Evolutionary conservation across 1,140 invertebrate genomes (phyloP).

Genomic region (Sipha flava): DNA sequence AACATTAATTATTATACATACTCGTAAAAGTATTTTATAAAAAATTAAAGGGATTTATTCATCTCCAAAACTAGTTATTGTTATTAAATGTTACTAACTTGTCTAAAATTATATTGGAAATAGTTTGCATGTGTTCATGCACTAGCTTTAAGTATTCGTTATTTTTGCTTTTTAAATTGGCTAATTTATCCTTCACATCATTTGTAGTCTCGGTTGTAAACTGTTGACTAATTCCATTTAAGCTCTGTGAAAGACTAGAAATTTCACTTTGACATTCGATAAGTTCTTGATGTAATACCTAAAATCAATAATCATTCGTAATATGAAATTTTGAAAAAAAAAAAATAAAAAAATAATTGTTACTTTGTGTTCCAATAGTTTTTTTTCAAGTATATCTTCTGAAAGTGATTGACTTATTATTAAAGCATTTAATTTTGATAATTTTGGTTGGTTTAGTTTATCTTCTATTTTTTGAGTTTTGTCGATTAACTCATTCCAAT

Average conservation of each 20-base stretch:
- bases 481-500: conserved; percentile 70
- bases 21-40: no score
- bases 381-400: conserved; percentile 60
- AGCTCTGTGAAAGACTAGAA: conserved; percentile 65
- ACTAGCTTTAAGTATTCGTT: conserved; percentile 3
- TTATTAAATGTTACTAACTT: background rate
- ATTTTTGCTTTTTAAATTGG: background rate
- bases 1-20: no score
- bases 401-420: conserved; percentile 52
- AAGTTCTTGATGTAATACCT: conserved; percentile 67
- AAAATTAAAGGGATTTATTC: no score
- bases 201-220: conserved; percentile 64
- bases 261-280: conserved; percentile 72
- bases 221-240: conserved; percentile 65
- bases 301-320: conserved; percentile 14
- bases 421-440: conserved; percentile 47
- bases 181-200: background rate
- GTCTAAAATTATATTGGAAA: conserved; percentile 1
- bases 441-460: conserved; percentile 61
- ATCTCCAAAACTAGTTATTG: no score
- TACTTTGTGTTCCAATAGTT: conserved; percentile 57
- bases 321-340: background rate
- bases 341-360: background rate
- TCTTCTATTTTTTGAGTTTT: conserved; percentile 61
- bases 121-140: background rate